Evolutionary conservation across 2,113 vertebrate genomes (phyloP), one percentile per base, ranked within the genome.

Genomic region (Telmatochromis sp.): DNA sequence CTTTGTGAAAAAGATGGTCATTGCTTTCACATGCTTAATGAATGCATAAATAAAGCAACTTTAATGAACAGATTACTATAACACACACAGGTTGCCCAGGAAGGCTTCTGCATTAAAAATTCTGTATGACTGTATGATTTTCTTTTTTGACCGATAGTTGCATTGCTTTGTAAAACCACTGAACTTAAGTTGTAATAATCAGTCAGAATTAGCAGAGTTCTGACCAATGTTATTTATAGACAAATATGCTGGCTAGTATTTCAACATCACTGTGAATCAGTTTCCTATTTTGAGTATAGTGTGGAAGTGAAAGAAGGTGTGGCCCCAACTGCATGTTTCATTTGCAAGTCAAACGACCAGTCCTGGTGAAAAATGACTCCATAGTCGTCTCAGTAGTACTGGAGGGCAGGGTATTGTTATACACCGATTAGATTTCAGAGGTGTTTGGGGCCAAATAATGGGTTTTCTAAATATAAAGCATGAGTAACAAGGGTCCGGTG

Each of bases 1-100:
- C n/a, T 83, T 87, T 86, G 8, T 90, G 82, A 15, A 86, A 90
- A 91, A 84, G 60, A 88, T 84, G 83, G 15, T 87, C 6, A 55
- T 82, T 80, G 75, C 40, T 80, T 91, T 84, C 5, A 23, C 19
- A 23, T n/a, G 5, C 12, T 7, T 87, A 81, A 86, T 83, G 15
- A 91, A 26, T 73, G 53, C 86, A 53, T 28, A 55, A 71, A 21
- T 73, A 86, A 78, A 87, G 31, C 68, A 19, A 35, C 7, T 17
- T 33, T 80, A 87, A 86, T 85, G 28, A 87, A 92, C 15, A 78
- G 26, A 51, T 78, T 50, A 51, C 7, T 33, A 6, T 68, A 28
- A 40, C 23, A 31, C 65, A 35, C 8, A 57, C 28, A n/a, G 55
- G 60, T 82, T 86, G 14, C 28, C 55, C 80, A 47, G 75, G 89